Percentiles rank a stretch among this genome's conserved stretches.
phyloP scores from a whole-genome alignment of 1,140 invertebrate species.

The Mycetomoellerius zeteki region DNA sequence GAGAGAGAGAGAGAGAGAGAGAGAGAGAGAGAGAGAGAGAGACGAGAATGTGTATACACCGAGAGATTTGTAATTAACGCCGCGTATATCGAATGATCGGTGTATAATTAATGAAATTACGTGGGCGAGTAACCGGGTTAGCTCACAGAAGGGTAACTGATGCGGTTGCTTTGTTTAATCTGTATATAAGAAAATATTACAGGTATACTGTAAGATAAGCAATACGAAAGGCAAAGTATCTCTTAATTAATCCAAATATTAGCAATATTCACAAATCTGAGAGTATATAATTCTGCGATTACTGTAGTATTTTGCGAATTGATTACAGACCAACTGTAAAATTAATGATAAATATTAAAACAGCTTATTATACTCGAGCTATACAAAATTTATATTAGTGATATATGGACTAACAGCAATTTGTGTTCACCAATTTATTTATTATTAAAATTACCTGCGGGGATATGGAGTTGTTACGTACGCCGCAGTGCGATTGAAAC shows the following conservation, averaged over 20 bases:
- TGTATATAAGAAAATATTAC: slow-evolving; percentile 1
- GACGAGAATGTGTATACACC: slow-evolving; percentile 32
- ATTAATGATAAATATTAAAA: slow-evolving; percentile 31
- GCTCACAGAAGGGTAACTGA: not conserved
- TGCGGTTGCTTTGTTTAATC: slow-evolving; percentile 3
- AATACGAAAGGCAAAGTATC: not conserved
- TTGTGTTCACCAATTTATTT: slow-evolving; percentile 33
- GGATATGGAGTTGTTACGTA: slow-evolving; percentile 21
- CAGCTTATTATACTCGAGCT: not conserved
- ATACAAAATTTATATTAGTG: slow-evolving; percentile 13
- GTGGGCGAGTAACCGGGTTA: slow-evolving; percentile 7
- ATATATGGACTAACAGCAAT: slow-evolving; percentile 13
- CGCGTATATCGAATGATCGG: slow-evolving; percentile 36
- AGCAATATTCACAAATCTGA: not conserved
- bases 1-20: slow-evolving; percentile 33
- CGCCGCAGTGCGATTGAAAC: slow-evolving; percentile 5
- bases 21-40: slow-evolving; percentile 32
- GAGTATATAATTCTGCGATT: not conserved
- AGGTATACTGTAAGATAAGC: not conserved
- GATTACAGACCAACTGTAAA: not conserved
- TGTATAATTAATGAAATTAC: slow-evolving; percentile 59
- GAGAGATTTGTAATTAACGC: slow-evolving; percentile 58
- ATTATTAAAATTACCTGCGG: not conserved
- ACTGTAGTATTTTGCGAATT: not conserved
- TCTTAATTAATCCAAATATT: slow-evolving; percentile 7